Base-by-base conservation (phyloP, 2,797 vertebrate genomes). In the Melanogrammus aeglefinus region DNA sequence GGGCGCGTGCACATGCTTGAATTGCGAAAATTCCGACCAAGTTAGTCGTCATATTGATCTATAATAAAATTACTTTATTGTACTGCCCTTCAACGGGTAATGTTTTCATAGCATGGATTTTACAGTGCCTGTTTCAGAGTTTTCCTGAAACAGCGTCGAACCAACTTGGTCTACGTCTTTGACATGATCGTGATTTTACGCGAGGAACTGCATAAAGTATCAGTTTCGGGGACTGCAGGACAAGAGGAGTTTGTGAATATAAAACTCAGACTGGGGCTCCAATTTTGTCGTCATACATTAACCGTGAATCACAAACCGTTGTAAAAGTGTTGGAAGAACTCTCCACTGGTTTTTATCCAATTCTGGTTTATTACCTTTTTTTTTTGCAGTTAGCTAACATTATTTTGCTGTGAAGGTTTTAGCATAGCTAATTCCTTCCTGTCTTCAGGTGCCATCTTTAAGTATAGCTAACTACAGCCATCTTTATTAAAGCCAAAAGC, bases 351-450 rank as follows among this genome's bases (percentile, higher is more conserved):
- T 16, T 69, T 69, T 69, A 27, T 69, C n/a, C 63, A 12, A 69
- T 27, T 27, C 63, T 69, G 63, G 63, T 69, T 69, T 69, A 27
- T 27, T 69, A 24, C 27, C 8, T 27, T 10, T 69, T 27, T 69
- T 69, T 69, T 10, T 41, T n/a, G 63, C 57, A 79, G 35, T 69
- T 75, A 36, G 69, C 74, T 80, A 74, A 75, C 80, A 69, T 79
- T 85, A 36, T 73, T 7, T 70, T 14, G 38, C 78, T 79, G 72
- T 82, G 71, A 82, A 76, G 71, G 47, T 31, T 73, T 77, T 27
- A 41, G 35, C 76, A 78, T 82, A 79, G 77, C 77, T 75, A 73
- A 77, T 76, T 78, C 47, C 78, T 80, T 12, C 36, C 73, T 66
- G 71, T 78, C 71, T 75, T 76, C 57, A 31, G 63, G 76, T 78